A percentile compares a stretch with the other conserved stretches of the same genome.
These are phyloP conservation scores for Trematomus loennbergii DNA, from an alignment of 2,113 vertebrate species.

Conservation along the genomic window DNA sequence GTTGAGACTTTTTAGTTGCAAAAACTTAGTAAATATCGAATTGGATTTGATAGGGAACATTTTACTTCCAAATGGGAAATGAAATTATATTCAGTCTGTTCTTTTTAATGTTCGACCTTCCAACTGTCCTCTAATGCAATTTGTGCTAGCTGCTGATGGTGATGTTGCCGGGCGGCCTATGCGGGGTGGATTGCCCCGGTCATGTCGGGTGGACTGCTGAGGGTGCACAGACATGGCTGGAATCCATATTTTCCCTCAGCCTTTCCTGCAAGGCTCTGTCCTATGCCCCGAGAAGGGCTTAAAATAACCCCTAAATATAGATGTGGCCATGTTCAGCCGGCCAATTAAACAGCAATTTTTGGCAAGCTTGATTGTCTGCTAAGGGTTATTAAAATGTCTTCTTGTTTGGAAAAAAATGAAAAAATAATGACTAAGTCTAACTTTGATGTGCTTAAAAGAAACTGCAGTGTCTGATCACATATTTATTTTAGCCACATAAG, in stretches of 20 bases:
- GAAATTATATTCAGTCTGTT: constrained; percentile 32
- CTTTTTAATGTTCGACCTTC: constrained; percentile 23
- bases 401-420: constrained; percentile 2
- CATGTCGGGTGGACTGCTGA: constrained; percentile 54
- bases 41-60: constrained; percentile 15
- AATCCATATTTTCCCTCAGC: constrained; percentile 52
- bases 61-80: constrained; percentile 29
- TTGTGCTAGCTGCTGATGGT: constrained; percentile 76
- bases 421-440: constrained; percentile 29
- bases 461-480: not conserved
- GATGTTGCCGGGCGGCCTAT: constrained; percentile 53
- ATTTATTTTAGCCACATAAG: constrained; percentile 2
- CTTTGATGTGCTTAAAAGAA: constrained; percentile 14
- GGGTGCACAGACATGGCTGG: constrained; percentile 51
- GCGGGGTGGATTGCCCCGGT: constrained; percentile 62
- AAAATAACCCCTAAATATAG: constrained; percentile 80
- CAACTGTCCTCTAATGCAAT: constrained; percentile 71
- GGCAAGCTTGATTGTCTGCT: constrained; percentile 65
- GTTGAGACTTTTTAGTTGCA: not conserved
- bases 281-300: constrained; percentile 53
- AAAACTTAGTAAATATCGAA: not conserved
- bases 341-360: constrained; percentile 78
- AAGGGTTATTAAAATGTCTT: constrained; percentile 66
- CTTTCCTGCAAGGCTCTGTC: constrained; percentile 55
- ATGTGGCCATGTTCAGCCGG: constrained; percentile 43